These are phyloP conservation scores for Elgaria multicarinata DNA, from an alignment of 2,113 vertebrate species.

Conservation along the genomic window DNA sequence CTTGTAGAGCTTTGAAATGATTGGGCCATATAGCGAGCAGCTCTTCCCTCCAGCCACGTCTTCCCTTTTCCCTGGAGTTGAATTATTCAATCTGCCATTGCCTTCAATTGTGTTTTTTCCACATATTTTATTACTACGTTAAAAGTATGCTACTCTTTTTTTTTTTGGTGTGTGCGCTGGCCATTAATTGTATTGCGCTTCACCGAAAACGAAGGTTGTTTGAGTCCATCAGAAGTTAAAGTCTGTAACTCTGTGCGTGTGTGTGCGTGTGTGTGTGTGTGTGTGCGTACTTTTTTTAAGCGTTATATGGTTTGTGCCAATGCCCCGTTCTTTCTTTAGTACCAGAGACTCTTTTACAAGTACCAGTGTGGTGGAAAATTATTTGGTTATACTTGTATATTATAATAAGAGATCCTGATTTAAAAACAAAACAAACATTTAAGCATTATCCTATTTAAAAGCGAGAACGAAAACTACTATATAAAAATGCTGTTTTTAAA, in stretches of 20 bases:
- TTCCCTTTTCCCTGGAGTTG: constrained; percentile 29
- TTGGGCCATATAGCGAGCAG: constrained; percentile 45
- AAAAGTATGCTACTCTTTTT: neutral
- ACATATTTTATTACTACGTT: constrained; percentile 16
- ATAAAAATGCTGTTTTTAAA: constrained; percentile 82
- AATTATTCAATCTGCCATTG: constrained; percentile 62
- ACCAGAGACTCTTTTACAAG: constrained; percentile 77
- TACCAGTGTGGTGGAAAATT: constrained; percentile 69
- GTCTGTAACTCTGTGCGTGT: constrained; percentile 48
- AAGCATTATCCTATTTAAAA: constrained; percentile 79
- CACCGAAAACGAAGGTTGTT: constrained; percentile 67
- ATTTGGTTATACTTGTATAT: constrained; percentile 77
- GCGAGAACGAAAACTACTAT: constrained; percentile 64
- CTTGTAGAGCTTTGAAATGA: constrained; percentile 46
- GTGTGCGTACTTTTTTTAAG: constrained; percentile 56
- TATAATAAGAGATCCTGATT: constrained; percentile 76
- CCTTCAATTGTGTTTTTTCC: constrained; percentile 50
- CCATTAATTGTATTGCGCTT: constrained; percentile 58
- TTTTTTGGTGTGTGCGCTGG: constrained; percentile 43
- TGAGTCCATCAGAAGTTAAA: constrained; percentile 74
- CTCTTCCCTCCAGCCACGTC: constrained; percentile 41
- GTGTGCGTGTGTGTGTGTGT: neutral
- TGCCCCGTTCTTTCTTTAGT: constrained; percentile 68
- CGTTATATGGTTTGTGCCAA: constrained; percentile 74
- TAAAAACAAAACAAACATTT: constrained; percentile 56